Conservation (phyloP, 2,888 invertebrate genomes). For the Molanna angustata region DNA sequence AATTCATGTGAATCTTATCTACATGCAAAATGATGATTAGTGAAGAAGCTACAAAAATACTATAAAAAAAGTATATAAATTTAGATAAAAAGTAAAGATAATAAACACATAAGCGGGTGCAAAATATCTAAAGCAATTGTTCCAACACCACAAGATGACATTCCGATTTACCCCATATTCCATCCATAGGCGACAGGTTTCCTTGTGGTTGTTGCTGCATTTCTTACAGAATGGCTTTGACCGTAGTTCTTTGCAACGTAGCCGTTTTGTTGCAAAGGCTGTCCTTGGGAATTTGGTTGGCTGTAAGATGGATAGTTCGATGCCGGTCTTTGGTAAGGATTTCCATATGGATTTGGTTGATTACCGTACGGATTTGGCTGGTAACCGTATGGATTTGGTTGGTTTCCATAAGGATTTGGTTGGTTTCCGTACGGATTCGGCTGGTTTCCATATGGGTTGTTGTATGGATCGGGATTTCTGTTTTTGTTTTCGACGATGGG, state of each 20-base stretch:
- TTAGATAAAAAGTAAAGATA: too few relatives aligned
- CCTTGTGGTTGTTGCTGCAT: conserved; percentile 42
- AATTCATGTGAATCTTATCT: too few relatives aligned
- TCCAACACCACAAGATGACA: conserved; percentile 24
- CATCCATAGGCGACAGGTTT: conserved; percentile 49
- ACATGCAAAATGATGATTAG: too few relatives aligned
- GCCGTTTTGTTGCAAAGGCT: conserved; percentile 36
- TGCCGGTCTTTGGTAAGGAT: conserved; percentile 38
- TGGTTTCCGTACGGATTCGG: conserved; percentile 36
- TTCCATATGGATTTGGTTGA: conserved; percentile 7
- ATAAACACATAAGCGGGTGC: too few relatives aligned
- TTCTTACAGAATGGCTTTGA: conserved; percentile 38
- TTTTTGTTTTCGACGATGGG: conserved; percentile 47
- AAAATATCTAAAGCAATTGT: too few relatives aligned
- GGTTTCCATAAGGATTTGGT: conserved; percentile 14
- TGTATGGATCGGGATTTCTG: conserved; percentile 38
- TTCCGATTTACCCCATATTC: conserved; percentile 50
- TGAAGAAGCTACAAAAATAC: too few relatives aligned
- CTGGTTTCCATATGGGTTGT: conserved; percentile 36
- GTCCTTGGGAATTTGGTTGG: conserved; percentile 37
- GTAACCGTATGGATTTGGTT: conserved; percentile 22
- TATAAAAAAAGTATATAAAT: too few relatives aligned
- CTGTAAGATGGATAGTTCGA: conserved; percentile 44
- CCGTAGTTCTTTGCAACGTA: conserved; percentile 42
- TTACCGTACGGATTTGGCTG: conserved; percentile 39